Evolutionary conservation across 2,797 vertebrate genomes (phyloP).

Genomic region (Sebastes cheni): DNA sequence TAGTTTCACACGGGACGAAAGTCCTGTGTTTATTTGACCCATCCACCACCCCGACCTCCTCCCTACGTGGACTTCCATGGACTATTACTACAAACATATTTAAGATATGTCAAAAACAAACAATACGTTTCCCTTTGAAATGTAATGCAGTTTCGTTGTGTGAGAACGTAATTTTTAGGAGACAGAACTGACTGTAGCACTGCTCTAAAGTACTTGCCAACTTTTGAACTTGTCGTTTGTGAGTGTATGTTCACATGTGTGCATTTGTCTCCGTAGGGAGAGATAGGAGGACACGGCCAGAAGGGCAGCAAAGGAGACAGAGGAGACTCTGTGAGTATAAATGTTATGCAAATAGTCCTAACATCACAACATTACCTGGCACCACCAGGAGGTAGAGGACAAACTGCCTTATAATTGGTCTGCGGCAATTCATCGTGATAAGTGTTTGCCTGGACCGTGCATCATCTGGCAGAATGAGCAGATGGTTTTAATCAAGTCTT

Average conservation of each 20-base stretch:
- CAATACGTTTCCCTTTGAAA: too few species aligned
- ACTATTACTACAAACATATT: too few species aligned
- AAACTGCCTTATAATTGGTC: slow-evolving; percentile 32
- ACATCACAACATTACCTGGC: slow-evolving; percentile 13
- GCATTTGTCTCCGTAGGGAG: slow-evolving; percentile 81
- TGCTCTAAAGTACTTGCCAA: not conserved
- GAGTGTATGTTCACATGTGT: slow-evolving; percentile 7
- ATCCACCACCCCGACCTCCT: too few species aligned
- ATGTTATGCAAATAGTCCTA: not conserved
- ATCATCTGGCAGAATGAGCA: slow-evolving; percentile 19
- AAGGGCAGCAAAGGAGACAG: slow-evolving; percentile 95
- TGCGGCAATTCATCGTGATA: slow-evolving; percentile 8
- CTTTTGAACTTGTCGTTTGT: not conserved
- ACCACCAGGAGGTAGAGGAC: slow-evolving; percentile 21
- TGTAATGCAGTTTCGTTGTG: not conserved
- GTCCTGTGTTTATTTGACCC: too few species aligned
- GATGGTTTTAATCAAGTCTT: slow-evolving; percentile 17
- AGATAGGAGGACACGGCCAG: slow-evolving; percentile 88
- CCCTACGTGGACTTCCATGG: too few species aligned
- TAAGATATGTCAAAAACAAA: too few species aligned
- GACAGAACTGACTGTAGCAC: not conserved
- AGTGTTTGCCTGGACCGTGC: slow-evolving; percentile 6
- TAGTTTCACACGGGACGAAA: too few species aligned
- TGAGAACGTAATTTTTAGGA: not conserved
- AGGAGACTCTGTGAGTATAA: slow-evolving; percentile 88